Evolutionary conservation across 1,140 invertebrate genomes (phyloP).

Genomic region (Pteromalus puparum): DNA sequence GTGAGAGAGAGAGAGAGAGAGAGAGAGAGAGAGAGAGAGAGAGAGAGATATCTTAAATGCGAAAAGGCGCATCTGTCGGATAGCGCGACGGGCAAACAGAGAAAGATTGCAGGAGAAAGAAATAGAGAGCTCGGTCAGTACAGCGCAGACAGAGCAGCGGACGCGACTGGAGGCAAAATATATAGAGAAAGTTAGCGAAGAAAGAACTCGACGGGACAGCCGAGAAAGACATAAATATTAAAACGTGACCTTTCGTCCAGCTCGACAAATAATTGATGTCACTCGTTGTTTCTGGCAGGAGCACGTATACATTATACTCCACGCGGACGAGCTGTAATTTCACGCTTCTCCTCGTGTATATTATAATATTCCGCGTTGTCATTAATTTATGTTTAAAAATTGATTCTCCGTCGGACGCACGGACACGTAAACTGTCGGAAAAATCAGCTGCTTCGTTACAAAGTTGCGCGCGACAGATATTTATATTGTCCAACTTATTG

Average conservation of each 20-base stretch:
- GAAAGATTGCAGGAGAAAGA: neutral
- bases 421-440: neutral
- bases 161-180: neutral
- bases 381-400: too few relatives aligned
- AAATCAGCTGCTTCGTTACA: neutral
- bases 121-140: neutral
- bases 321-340: too few relatives aligned
- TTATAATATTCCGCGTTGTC: neutral
- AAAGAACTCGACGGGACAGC: neutral
- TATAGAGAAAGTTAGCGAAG: neutral
- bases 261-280: neutral
- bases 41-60: neutral
- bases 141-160: neutral
- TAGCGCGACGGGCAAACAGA: neutral
- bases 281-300: neutral
- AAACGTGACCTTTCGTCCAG: neutral
- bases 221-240: neutral
- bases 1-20: neutral
- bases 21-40: neutral
- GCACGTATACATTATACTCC: neutral
- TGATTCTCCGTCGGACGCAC: too few relatives aligned
- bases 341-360: too few relatives aligned
- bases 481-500: neutral
- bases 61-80: constrained; percentile 8
- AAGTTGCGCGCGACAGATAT: neutral